Evolutionary conservation across 2,888 invertebrate genomes (phyloP), one percentile per base, ranked within the genome.

Genomic region (Eupithecia abbreviata): DNA sequence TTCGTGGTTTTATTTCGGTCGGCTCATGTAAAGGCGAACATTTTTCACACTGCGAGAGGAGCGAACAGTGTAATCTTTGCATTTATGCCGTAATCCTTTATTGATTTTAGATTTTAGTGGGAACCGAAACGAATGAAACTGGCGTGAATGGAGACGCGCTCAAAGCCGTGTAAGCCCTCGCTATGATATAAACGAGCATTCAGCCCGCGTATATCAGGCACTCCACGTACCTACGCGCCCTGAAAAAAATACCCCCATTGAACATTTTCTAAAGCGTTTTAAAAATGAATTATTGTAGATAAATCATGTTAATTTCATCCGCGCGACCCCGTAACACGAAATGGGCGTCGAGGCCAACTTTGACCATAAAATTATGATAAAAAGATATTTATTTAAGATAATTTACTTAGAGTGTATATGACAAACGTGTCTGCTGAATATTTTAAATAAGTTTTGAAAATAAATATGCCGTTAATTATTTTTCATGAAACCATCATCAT

Each of bases 21-120:
- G 93, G 91, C 90, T 93, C 92, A 85, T 92, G 92, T 93, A 92
- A 90, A 91, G 88, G 90, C 90, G 92, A 89, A 93, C 93, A 94
- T 94, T 94, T 95, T 94, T 94, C 94, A 94, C 90, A 90, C 90
- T 88, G 87, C 89, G 91, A 90, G 87, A 90, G 90, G 87, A 92
- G 86, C 91, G 93, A 91, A 90, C 91, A 92, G 88, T 87, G 90
- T 95, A 95, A 95, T 95, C 95, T 95, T 94, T 93, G 94, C 94
- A 94, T 94, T 95, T 94, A 94, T 93, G 87, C 92, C 87, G 89
- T 93, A 94, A 95, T 94, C 94, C 94, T 93, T 94, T 94, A 94
- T 94, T 94, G 94, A 95, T 95, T 95, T 95, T 94, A 94, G 94
- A 94, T 95, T 95, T 94, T 94, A 94, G 93, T 91, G 91, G 91